Percentiles rank a stretch among this genome's conserved stretches.
Evolutionary conservation across 2,797 vertebrate species (phyloP).

Genomic region (Allobates femoralis): DNA sequence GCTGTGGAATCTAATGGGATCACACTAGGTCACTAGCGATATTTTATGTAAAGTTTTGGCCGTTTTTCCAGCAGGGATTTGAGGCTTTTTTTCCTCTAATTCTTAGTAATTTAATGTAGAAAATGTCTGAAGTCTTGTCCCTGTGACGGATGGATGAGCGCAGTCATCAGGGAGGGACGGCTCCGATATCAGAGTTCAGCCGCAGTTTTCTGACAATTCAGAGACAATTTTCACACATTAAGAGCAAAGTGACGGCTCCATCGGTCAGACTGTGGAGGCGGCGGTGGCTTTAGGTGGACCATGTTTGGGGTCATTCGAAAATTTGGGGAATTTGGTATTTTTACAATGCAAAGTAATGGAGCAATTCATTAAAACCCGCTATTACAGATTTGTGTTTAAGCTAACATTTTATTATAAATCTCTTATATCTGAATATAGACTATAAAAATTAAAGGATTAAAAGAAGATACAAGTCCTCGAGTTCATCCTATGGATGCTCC

Average conservation of each 20-base stretch:
- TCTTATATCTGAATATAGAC: too few relatives aligned
- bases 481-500: too few relatives aligned
- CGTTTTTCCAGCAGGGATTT: neutral
- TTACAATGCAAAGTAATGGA: too few relatives aligned
- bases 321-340: too few relatives aligned
- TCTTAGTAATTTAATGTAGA: neutral
- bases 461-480: too few relatives aligned
- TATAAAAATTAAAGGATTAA: too few relatives aligned
- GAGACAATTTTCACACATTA: slow-evolving; percentile 21
- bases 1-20: neutral
- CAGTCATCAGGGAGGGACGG: neutral
- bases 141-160: neutral
- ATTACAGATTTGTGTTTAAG: too few relatives aligned
- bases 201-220: slow-evolving; percentile 10
- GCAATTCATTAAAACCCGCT: too few relatives aligned
- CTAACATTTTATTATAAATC: too few relatives aligned
- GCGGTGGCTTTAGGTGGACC: too few relatives aligned
- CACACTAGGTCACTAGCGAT: neutral
- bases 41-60: neutral
- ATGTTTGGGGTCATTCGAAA: too few relatives aligned
- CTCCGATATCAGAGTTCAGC: slow-evolving; percentile 12
- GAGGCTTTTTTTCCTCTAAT: neutral
- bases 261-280: too few relatives aligned
- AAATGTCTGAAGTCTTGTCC: neutral
- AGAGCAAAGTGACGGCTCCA: neutral